A percentile compares a stretch with the other conserved stretches of the same genome.
phyloP scores from a whole-genome alignment of 1,140 invertebrate species.

The Drosophila sproati region DNA sequence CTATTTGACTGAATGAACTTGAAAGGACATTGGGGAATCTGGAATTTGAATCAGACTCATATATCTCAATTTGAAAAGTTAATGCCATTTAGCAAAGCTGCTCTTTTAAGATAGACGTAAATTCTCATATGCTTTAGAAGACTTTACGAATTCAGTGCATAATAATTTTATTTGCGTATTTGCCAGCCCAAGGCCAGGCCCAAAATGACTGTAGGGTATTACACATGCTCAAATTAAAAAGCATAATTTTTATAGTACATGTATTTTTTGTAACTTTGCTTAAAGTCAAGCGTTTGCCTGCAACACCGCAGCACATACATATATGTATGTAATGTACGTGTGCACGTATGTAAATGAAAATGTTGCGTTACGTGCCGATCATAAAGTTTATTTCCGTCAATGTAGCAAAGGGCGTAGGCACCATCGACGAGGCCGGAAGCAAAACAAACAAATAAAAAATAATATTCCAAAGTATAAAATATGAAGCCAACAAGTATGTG shows the following conservation, averaged over 20 bases:
- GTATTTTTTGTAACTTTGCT: neutral
- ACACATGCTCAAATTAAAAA: slow-evolving; percentile 36
- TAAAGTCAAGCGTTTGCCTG: slow-evolving; percentile 33
- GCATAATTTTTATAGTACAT: slow-evolving; percentile 14
- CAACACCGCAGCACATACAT: slow-evolving; percentile 5
- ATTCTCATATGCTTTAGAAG: neutral
- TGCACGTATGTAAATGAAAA: slow-evolving; percentile 22
- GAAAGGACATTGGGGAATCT: too few species aligned
- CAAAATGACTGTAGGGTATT: slow-evolving; percentile 12
- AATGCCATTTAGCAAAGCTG: neutral
- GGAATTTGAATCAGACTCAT: too few species aligned
- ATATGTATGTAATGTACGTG: slow-evolving; percentile 22
- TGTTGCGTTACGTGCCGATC: slow-evolving; percentile 69
- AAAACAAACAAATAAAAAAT: slow-evolving; percentile 79
- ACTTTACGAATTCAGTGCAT: neutral
- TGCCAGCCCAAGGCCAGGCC: neutral
- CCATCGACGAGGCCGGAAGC: slow-evolving; percentile 39
- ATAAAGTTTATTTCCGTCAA: slow-evolving; percentile 76
- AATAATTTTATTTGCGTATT: neutral
- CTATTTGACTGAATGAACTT: too few species aligned
- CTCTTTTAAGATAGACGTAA: neutral
- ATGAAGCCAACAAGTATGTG: slow-evolving; percentile 59
- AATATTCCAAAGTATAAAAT: slow-evolving; percentile 78
- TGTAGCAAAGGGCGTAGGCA: slow-evolving; percentile 24
- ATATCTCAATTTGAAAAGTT: too few species aligned